Percentiles rank a stretch among this genome's conserved stretches.
Evolutionary conservation across 1,140 invertebrate species (phyloP).

Genomic region (Cherax quadricarinatus): DNA sequence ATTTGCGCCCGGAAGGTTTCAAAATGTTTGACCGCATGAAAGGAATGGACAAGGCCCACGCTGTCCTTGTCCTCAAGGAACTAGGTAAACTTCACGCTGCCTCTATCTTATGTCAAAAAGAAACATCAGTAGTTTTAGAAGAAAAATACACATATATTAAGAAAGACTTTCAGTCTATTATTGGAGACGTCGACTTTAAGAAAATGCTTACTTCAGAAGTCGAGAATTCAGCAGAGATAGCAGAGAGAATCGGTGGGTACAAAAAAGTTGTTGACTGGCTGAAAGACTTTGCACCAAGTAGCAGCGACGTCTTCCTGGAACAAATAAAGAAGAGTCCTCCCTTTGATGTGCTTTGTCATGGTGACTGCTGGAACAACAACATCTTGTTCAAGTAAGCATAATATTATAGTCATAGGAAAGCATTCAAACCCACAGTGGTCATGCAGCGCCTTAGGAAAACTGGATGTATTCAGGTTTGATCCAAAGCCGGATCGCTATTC

Average conservation of each 20-base stretch:
- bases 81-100: slow-evolving; percentile 61
- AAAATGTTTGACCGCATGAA: slow-evolving; percentile 48
- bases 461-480: not conserved
- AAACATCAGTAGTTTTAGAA: slow-evolving; percentile 4
- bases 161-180: slow-evolving; percentile 26
- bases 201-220: not conserved
- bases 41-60: slow-evolving; percentile 52
- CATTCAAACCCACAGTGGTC: not conserved
- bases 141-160: slow-evolving; percentile 32
- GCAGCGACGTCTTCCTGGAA: not conserved
- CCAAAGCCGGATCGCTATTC: not conserved
- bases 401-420: not conserved
- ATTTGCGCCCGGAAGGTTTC: slow-evolving; percentile 57
- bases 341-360: slow-evolving; percentile 30
- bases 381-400: slow-evolving; percentile 37
- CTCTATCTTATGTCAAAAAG: not conserved
- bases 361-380: slow-evolving; percentile 54
- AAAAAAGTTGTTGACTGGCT: slow-evolving; percentile 22
- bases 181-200: not conserved
- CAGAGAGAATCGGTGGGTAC: slow-evolving; percentile 36
- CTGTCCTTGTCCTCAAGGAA: slow-evolving; percentile 38
- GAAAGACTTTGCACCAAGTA: not conserved
- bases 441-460: not conserved
- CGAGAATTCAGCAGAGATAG: not conserved
- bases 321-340: not conserved